Conservation (phyloP, 2,888 invertebrate species). For the Uloborus plumipes region DNA sequence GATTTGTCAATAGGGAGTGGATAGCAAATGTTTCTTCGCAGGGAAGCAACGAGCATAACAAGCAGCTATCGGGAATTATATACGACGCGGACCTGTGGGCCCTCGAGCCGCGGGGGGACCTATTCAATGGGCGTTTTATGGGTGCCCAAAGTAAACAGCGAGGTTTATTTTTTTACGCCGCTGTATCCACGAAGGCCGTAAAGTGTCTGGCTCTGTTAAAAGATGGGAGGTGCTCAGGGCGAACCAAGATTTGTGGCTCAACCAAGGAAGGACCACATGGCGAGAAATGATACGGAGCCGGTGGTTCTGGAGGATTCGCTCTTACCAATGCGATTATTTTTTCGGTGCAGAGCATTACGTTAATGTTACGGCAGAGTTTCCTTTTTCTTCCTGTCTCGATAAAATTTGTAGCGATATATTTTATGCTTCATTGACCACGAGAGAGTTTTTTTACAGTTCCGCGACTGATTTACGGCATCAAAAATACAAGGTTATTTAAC, state of each 20-base stretch:
- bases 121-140: slow-evolving; percentile 57
- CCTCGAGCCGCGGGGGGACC: slow-evolving; percentile 19
- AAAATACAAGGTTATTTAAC: no score
- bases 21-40: slow-evolving; percentile 41
- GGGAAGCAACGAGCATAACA: slow-evolving; percentile 34
- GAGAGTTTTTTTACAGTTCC: no score
- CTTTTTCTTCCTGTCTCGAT: no score
- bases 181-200: slow-evolving; percentile 34
- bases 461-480: no score
- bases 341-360: background rate
- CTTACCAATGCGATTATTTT: background rate
- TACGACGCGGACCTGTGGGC: slow-evolving; percentile 11
- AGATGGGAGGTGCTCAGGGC: slow-evolving; percentile 43
- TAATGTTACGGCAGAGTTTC: no score
- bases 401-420: no score
- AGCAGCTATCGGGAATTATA: slow-evolving; percentile 17
- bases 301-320: background rate
- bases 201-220: slow-evolving; percentile 47
- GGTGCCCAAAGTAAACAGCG: slow-evolving; percentile 58
- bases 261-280: slow-evolving; percentile 39
- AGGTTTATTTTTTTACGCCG: slow-evolving; percentile 31
- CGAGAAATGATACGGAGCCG: slow-evolving; percentile 16
- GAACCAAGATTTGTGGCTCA: slow-evolving; percentile 56
- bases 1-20: slow-evolving; percentile 50
- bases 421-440: no score